Evolutionary conservation across 2,888 invertebrate genomes (phyloP).

Genomic region (Ommatoiulus sabulosus): DNA sequence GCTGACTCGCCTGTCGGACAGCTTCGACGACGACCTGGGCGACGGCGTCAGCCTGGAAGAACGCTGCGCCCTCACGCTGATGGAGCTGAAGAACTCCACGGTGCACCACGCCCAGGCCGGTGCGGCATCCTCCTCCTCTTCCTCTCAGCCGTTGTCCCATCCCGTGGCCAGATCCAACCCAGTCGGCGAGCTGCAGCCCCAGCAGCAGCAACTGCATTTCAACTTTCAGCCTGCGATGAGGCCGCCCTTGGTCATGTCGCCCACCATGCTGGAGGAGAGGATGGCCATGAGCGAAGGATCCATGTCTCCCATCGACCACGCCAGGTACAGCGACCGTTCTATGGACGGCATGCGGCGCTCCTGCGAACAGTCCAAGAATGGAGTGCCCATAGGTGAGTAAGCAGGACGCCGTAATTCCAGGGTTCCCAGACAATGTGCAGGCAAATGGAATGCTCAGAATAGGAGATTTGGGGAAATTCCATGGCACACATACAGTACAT

Average conservation of each 20-base stretch:
- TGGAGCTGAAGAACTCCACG: conserved; percentile 58
- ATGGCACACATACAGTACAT: too few species aligned
- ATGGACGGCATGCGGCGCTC: neutral
- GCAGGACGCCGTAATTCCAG: neutral
- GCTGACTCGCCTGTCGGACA: conserved; percentile 45
- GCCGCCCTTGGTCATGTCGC: conserved; percentile 37
- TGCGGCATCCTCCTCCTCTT: neutral
- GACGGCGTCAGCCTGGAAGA: conserved; percentile 59
- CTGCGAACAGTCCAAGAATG: conserved; percentile 11
- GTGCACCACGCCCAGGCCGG: conserved; percentile 53
- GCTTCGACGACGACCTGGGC: conserved; percentile 47
- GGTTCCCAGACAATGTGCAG: too few species aligned
- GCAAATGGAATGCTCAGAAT: neutral
- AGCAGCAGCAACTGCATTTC: neutral
- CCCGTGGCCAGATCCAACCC: neutral
- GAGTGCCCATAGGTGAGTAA: conserved; percentile 10
- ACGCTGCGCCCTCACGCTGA: conserved; percentile 59
- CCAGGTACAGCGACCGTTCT: neutral
- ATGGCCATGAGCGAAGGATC: conserved; percentile 50
- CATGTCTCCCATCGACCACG: conserved; percentile 8
- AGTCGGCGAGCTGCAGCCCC: conserved; percentile 27
- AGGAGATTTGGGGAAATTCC: too few species aligned
- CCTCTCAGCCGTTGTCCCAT: neutral
- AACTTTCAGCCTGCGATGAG: neutral
- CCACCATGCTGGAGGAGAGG: conserved; percentile 25